These are phyloP conservation scores for Varanus komodoensis DNA, from an alignment of 2,113 vertebrate species.

Conservation along the genomic window DNA sequence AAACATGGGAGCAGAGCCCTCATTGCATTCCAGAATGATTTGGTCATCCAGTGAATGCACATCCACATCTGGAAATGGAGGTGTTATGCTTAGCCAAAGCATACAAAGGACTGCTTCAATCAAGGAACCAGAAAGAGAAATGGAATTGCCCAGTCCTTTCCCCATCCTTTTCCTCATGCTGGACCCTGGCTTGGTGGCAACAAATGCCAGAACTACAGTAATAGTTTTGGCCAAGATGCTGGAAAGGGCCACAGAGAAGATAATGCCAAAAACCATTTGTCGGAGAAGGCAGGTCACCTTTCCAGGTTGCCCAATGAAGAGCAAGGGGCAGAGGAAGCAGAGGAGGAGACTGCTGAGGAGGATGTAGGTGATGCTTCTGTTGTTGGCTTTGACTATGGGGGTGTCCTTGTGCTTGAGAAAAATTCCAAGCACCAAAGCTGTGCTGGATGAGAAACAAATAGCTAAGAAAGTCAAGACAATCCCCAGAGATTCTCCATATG, in stretches of 20 bases:
- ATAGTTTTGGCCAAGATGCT: neutral
- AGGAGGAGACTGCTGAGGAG: neutral
- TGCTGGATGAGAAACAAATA: neutral
- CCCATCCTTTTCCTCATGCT: neutral
- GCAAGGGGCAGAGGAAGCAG: neutral
- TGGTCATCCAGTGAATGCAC: too few species aligned
- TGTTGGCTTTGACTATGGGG: constrained; percentile 12
- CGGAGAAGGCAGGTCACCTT: neutral
- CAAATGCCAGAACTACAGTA: neutral
- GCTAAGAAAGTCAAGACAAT: neutral
- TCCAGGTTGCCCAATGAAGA: neutral
- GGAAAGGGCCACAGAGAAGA: constrained; percentile 10
- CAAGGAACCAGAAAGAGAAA: neutral
- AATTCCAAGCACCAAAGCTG: neutral
- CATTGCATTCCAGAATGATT: too few species aligned
- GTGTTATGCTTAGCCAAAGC: too few species aligned
- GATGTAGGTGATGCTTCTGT: neutral
- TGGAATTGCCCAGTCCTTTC: neutral
- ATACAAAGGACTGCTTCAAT: neutral
- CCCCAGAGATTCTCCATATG: neutral
- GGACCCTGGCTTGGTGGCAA: neutral
- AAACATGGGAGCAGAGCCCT: too few species aligned
- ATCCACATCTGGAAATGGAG: too few species aligned
- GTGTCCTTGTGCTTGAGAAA: constrained; percentile 5
- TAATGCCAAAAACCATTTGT: neutral